Conservation (phyloP, 2,797 vertebrate species). For the Phaenicophaeus curvirostris region DNA sequence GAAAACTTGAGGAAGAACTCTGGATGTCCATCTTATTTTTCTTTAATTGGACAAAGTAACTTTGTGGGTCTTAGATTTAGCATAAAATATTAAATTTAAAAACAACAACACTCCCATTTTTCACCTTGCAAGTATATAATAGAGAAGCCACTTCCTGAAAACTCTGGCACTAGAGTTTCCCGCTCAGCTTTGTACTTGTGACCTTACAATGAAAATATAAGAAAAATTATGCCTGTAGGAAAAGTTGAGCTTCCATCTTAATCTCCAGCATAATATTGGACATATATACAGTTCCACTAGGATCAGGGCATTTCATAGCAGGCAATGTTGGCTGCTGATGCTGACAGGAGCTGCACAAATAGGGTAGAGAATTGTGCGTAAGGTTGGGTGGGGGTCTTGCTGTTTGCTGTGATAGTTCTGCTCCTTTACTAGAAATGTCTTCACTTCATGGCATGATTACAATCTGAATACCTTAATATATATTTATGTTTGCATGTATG, state of each 20-base stretch:
- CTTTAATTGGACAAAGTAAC: background rate
- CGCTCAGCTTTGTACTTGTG: background rate
- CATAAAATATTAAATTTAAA: background rate
- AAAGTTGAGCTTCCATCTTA: background rate
- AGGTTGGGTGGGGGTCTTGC: background rate
- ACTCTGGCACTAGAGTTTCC: background rate
- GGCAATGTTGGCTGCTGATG: background rate
- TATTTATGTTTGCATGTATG: background rate
- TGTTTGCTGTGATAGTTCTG: background rate
- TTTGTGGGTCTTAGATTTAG: background rate
- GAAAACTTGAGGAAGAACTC: background rate
- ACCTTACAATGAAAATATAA: background rate
- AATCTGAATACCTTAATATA: background rate
- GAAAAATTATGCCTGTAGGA: background rate
- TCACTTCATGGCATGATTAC: background rate
- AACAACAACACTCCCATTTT: background rate
- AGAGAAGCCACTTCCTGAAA: background rate
- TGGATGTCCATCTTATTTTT: background rate
- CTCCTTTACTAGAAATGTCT: background rate
- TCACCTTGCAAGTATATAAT: background rate
- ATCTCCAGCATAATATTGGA: background rate
- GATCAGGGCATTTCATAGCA: background rate
- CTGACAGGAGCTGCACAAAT: background rate
- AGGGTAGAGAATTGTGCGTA: background rate
- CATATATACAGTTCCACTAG: background rate